A percentile compares a stretch with the other conserved stretches of the same genome.
These are phyloP conservation scores for Etheostoma perlongum DNA, from an alignment of 2,797 vertebrate genomes.

Conservation along the genomic window DNA sequence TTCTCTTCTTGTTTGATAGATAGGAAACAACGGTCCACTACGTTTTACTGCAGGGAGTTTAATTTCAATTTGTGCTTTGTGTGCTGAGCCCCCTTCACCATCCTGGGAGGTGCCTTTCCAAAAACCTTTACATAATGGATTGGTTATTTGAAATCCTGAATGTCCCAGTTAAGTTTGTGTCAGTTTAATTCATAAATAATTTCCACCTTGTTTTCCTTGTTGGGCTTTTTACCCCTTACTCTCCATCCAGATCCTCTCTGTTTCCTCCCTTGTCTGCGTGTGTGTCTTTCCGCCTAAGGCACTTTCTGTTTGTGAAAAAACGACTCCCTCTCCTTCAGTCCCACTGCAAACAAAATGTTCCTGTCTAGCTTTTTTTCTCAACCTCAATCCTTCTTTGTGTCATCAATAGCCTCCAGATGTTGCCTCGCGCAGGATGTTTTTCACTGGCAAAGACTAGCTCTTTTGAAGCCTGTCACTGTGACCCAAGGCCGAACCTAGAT, in stretches of 20 bases:
- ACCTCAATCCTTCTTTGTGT: constrained; percentile 31
- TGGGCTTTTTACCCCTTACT: constrained; percentile 37
- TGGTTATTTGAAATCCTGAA: constrained; percentile 72
- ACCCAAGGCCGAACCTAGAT: constrained; percentile 24
- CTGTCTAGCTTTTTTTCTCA: constrained; percentile 46
- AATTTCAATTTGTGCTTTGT: constrained; percentile 47
- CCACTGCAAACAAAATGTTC: constrained; percentile 32
- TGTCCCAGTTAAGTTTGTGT: constrained; percentile 74
- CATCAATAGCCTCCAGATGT: constrained; percentile 40
- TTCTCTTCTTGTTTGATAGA: constrained; percentile 18
- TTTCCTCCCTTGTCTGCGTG: not conserved
- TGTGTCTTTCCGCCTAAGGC: constrained; percentile 32
- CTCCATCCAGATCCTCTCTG: constrained; percentile 26
- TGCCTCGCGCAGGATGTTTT: not conserved
- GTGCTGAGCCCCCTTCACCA: constrained; percentile 17
- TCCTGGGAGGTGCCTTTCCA: constrained; percentile 56
- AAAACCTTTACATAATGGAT: constrained; percentile 69
- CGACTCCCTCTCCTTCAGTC: constrained; percentile 17
- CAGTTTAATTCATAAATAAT: constrained; percentile 77
- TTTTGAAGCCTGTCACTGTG: constrained; percentile 32
- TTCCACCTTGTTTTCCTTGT: constrained; percentile 63
- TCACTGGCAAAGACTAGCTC: constrained; percentile 21
- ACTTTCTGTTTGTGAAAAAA: constrained; percentile 42
- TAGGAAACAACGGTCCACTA: constrained; percentile 42
- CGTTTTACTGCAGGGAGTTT: constrained; percentile 39